Base-by-base conservation (phyloP, 2,113 vertebrate species). In the Passer montanus region DNA sequence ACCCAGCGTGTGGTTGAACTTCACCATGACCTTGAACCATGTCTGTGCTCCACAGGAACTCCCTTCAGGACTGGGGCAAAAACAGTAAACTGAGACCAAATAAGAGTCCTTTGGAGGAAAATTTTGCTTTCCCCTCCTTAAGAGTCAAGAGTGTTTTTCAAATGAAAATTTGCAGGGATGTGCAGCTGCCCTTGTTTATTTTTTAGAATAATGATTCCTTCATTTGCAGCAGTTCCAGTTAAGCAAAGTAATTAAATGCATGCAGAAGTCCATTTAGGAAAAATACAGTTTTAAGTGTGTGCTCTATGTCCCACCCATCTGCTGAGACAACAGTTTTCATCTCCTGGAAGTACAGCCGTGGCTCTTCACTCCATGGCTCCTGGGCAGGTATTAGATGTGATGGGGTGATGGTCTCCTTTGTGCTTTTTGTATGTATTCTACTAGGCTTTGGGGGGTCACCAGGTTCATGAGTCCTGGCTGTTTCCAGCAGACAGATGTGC, bases 1-100 rank as follows among this genome's bases (percentile, higher is more conserved):
- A 33, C 31, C 9, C 9, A 13, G n/a, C 0, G 0, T 3, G 15
- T 15, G 39, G 41, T 6, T 27, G 28, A 2, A 2, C 5, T 2
- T 20, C 41, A 24, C 39, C 5, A 0, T 1, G 16, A 49, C 49
- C 41, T 77, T 10, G 1, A 30, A 15, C 11, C 2, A 1, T 4
- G 24, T 12, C 31, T 43, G 49, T 74, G 39, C 30, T 75, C 39
- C 27, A 33, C 5, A 7, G 37, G 37, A 72, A 2, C 21, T 63
- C 28, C 16, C 30, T 22, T 13, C 30, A 44, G 50, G 11, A 27
- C n/a, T 44, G 50, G 60, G 63, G 28, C 22, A 74, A 37, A 73
- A 89, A 23, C 22, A 84, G 26, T 33, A 43, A 91, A 30, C 6
- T 50, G 47, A 74, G 50, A 60, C 31, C 31, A 85, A 69, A 41